Percentiles rank a stretch among this genome's conserved stretches.
These are phyloP conservation scores for Tragelaphus buxtoni DNA, from an alignment of 2,113 vertebrate genomes.

Conservation along the genomic window DNA sequence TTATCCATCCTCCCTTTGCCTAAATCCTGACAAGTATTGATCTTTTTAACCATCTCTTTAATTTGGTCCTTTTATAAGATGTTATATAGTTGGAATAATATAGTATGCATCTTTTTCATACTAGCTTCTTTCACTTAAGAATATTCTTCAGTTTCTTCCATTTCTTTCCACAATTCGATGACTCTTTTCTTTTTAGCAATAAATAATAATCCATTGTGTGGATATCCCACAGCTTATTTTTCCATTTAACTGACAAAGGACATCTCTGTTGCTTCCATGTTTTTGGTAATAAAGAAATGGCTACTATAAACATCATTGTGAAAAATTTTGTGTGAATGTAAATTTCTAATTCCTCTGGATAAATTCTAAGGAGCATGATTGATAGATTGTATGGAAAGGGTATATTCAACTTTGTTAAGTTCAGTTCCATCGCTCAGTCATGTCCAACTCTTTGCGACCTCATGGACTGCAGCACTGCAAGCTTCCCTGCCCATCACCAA, in stretches of 20 bases:
- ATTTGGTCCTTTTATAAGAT: background rate
- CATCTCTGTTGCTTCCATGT: background rate
- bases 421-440: fast-evolving
- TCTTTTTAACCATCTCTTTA: background rate
- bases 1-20: background rate
- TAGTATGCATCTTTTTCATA: background rate
- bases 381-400: background rate
- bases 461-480: background rate
- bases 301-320: background rate
- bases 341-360: background rate
- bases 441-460: too few relatives aligned
- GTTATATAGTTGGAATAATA: background rate
- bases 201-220: background rate
- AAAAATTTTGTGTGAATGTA: background rate
- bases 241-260: background rate
- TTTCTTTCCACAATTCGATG: background rate
- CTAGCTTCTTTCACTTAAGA: background rate
- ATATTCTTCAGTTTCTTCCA: background rate
- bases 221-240: background rate
- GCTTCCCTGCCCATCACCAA: background rate
- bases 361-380: background rate
- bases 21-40: background rate
- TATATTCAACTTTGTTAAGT: background rate
- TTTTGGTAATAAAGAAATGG: background rate
- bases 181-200: background rate